phyloP scores from a whole-genome alignment of 2,113 vertebrate species.

The Tor tambroides region DNA sequence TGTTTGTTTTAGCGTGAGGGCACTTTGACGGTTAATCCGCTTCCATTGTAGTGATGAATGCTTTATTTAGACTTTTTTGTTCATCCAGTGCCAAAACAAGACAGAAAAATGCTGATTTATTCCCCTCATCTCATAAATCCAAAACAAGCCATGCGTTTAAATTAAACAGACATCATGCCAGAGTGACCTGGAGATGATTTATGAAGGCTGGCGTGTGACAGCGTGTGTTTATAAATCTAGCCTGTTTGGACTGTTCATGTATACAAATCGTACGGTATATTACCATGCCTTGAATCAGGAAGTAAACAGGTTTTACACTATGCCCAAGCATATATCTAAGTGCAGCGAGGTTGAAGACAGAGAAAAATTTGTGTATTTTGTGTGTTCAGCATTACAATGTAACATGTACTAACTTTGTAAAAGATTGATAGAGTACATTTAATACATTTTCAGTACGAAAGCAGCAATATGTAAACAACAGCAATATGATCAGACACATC shows the following conservation, averaged over 20 bases:
- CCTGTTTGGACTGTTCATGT: constrained; percentile 68
- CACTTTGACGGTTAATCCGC: neutral
- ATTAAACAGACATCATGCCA: constrained; percentile 64
- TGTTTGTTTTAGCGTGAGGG: constrained; percentile 27
- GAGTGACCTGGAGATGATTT: constrained; percentile 56
- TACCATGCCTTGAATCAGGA: constrained; percentile 36
- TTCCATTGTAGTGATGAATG: constrained; percentile 4
- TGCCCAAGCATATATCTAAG: constrained; percentile 52
- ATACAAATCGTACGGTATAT: constrained; percentile 63
- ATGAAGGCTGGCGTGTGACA: constrained; percentile 64
- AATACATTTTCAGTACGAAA: neutral
- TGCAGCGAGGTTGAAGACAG: neutral
- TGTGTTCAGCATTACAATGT: neutral
- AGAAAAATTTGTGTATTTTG: neutral
- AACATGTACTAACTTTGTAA: neutral
- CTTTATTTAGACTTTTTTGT: constrained; percentile 43
- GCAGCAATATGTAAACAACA: neutral
- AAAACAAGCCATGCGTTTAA: constrained; percentile 48
- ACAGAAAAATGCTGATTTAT: constrained; percentile 48
- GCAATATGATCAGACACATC: neutral
- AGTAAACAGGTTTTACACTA: constrained; percentile 41
- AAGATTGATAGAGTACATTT: neutral
- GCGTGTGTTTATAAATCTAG: constrained; percentile 67
- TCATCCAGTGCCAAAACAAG: constrained; percentile 25
- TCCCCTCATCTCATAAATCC: constrained; percentile 13